These are phyloP conservation scores for Cynopterus sphinx DNA, from an alignment of 2,797 vertebrate genomes.

Conservation along the genomic window DNA sequence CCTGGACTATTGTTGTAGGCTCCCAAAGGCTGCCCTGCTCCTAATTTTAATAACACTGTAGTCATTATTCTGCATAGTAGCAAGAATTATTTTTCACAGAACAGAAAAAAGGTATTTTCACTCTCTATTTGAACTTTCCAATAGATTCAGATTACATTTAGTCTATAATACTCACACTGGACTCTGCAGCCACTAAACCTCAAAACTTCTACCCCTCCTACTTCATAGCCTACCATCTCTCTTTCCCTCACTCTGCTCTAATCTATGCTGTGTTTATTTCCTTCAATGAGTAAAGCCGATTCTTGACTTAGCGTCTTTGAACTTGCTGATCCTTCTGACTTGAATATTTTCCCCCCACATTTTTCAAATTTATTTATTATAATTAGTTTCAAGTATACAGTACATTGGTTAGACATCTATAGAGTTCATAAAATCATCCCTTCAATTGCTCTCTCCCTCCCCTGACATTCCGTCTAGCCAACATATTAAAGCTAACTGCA, in stretches of 20 bases:
- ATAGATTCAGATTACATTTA: background rate
- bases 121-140: background rate
- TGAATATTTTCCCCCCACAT: background rate
- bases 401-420: too few relatives aligned
- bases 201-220: accelerated
- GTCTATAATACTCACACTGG: background rate
- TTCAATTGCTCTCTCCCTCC: too few relatives aligned
- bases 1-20: background rate
- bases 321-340: background rate
- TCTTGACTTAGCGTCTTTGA: background rate
- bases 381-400: too few relatives aligned
- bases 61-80: background rate
- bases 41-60: background rate
- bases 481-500: too few relatives aligned
- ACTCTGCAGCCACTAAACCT: background rate
- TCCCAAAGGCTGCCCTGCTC: background rate
- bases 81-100: background rate
- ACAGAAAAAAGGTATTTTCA: background rate
- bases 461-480: too few relatives aligned
- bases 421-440: too few relatives aligned
- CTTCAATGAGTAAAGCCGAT: background rate
- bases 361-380: too few relatives aligned
- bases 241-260: background rate
- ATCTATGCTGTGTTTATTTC: background rate
- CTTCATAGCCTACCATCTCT: accelerated